Percentiles rank a stretch among this genome's conserved stretches.
Conservation (phyloP, 2,888 invertebrate genomes). For the Oeneis ivallda region DNA sequence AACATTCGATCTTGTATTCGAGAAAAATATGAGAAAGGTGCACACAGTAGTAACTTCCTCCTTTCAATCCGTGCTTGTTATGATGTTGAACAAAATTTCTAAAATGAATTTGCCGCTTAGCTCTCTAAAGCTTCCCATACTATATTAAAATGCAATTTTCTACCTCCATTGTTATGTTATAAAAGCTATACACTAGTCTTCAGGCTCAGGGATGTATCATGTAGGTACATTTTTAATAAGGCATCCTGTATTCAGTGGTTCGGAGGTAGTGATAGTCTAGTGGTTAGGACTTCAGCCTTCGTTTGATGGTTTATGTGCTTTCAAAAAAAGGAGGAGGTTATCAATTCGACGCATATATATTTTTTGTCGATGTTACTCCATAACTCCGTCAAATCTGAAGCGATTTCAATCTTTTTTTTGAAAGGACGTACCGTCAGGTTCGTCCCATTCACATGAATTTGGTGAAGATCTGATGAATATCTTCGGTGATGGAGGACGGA, state of each 20-base stretch:
- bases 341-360: too few species aligned
- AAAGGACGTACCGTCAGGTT: too few species aligned
- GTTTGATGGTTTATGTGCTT: too few species aligned
- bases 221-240: not conserved
- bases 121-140: conserved; percentile 29
- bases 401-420: too few species aligned
- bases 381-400: too few species aligned
- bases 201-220: conserved; percentile 3
- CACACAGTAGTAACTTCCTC: not conserved
- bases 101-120: conserved; percentile 42
- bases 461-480: too few species aligned
- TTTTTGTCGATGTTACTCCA: too few species aligned
- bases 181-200: not conserved
- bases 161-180: conserved; percentile 43
- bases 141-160: conserved; percentile 49
- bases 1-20: not conserved
- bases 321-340: too few species aligned
- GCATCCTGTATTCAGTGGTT: not conserved
- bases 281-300: too few species aligned
- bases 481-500: too few species aligned
- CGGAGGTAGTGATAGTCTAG: too few species aligned
- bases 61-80: conserved; percentile 10
- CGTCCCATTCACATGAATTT: too few species aligned
- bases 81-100: conserved; percentile 34
- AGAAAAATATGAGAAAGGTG: not conserved